Conservation (phyloP, 2,113 vertebrate species). For the Pseudonaja textilis region DNA sequence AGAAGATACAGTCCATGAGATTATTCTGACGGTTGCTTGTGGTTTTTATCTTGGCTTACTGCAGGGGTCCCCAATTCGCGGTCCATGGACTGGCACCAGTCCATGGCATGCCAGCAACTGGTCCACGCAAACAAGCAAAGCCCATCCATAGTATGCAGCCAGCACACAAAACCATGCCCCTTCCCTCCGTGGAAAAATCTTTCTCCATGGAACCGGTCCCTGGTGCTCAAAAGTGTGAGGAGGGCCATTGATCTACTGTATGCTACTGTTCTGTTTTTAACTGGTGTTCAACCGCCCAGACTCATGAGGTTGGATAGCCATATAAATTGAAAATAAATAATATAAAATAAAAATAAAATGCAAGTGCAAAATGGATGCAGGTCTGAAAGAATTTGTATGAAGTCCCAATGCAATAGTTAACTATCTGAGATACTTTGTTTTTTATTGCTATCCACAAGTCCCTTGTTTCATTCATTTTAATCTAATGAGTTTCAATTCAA, state of each 20-base stretch:
- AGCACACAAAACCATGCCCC: too few species aligned
- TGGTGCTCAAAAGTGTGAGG: too few species aligned
- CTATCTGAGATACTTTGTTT: background rate
- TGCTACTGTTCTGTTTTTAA: background rate
- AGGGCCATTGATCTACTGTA: background rate
- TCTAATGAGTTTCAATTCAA: conserved; percentile 8
- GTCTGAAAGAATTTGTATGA: background rate
- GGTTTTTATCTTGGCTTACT: background rate
- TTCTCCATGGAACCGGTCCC: too few species aligned
- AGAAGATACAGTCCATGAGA: background rate
- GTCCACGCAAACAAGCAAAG: too few species aligned
- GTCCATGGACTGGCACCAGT: too few species aligned
- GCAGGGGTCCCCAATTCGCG: too few species aligned
- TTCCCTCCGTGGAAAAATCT: too few species aligned
- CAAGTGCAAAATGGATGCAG: background rate
- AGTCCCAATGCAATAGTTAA: background rate
- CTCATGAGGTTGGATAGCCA: background rate
- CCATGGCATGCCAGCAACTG: too few species aligned
- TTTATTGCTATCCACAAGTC: background rate
- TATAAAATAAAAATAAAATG: background rate
- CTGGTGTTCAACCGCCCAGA: background rate
- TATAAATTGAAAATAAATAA: background rate
- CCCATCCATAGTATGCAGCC: too few species aligned
- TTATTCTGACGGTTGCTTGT: background rate
- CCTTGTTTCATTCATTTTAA: background rate